A percentile compares a stretch with the other conserved stretches of the same genome.
phyloP scores from a whole-genome alignment of 2,113 vertebrate genomes.

The Silurus asotus region DNA sequence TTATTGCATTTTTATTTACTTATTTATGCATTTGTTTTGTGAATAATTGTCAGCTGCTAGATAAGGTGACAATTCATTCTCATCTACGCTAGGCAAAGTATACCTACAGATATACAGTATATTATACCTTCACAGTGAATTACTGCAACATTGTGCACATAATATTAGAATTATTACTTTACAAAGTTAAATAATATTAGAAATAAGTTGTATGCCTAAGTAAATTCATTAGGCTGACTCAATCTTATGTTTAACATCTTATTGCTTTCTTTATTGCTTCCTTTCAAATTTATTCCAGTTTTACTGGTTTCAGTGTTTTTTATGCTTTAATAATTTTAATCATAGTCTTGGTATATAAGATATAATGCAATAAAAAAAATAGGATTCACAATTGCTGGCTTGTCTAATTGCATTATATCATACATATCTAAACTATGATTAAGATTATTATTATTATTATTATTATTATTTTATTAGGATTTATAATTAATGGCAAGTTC shows the following conservation, averaged over 20 bases:
- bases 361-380: neutral
- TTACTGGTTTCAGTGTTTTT: neutral
- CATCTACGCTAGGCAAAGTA: neutral
- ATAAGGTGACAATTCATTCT: neutral
- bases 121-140: neutral
- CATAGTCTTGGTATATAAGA: neutral
- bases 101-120: neutral
- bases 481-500: too few species aligned
- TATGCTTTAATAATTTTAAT: neutral
- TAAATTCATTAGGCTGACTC: neutral
- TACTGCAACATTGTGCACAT: neutral
- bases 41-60: neutral
- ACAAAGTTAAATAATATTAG: too few species aligned
- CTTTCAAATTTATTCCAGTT: neutral
- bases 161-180: neutral
- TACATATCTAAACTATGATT: neutral
- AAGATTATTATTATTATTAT: neutral
- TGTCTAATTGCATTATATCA: neutral
- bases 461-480: too few species aligned
- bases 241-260: neutral
- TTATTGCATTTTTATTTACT: neutral
- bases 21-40: neutral
- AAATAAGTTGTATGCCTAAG: neutral
- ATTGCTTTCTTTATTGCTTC: neutral
- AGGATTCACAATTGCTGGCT: neutral